Conservation (phyloP, 2,888 invertebrate genomes). For the Dicyrtoma fusca region DNA sequence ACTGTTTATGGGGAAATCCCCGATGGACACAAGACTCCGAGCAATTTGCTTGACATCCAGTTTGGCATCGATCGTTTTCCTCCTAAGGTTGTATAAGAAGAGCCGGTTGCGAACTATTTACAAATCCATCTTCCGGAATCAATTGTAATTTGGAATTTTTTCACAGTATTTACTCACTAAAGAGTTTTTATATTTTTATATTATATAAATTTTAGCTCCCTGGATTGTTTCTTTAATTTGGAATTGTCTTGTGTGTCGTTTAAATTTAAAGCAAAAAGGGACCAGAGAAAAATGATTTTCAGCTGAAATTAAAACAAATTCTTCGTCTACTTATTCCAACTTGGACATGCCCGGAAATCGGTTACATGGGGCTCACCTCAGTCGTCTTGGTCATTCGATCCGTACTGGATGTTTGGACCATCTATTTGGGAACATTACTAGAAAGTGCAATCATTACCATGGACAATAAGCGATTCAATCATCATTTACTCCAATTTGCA, state of each 20-base stretch:
- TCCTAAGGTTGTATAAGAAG: slow-evolving; percentile 32
- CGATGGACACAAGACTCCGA: slow-evolving; percentile 20
- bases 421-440: slow-evolving; percentile 88
- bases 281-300: slow-evolving; percentile 35
- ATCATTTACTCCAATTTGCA: slow-evolving; percentile 49
- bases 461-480: slow-evolving; percentile 44
- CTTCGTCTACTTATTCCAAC: slow-evolving; percentile 76
- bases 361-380: slow-evolving; percentile 75
- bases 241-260: no score
- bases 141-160: slow-evolving; percentile 18
- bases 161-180: not conserved
- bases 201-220: not conserved
- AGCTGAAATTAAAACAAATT: slow-evolving; percentile 58
- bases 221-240: not conserved
- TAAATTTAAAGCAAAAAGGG: slow-evolving; percentile 30
- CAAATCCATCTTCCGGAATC: slow-evolving; percentile 32
- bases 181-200: not conserved
- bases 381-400: slow-evolving; percentile 82
- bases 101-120: slow-evolving; percentile 15
- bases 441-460: slow-evolving; percentile 69
- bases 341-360: slow-evolving; percentile 74
- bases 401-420: slow-evolving; percentile 96
- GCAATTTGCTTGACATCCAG: slow-evolving; percentile 29
- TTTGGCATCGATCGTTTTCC: slow-evolving; percentile 23
- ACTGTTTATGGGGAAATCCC: slow-evolving; percentile 24